Evolutionary conservation across 1,140 invertebrate species (phyloP).

Genomic region (Orchesella cincta): DNA sequence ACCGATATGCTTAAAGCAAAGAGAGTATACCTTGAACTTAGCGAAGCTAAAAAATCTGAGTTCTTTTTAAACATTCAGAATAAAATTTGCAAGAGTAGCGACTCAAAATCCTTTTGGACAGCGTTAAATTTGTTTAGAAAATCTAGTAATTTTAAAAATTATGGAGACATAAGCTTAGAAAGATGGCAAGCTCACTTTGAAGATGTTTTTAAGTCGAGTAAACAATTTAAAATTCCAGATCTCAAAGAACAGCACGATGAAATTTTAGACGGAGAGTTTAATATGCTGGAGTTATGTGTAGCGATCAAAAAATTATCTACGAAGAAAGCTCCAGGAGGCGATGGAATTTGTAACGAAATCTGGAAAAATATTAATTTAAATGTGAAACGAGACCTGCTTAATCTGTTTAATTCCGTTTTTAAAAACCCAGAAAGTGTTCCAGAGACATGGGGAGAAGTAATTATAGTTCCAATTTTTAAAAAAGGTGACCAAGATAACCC

Average conservation of each 20-base stretch:
- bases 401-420: neutral
- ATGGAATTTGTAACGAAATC: constrained; percentile 50
- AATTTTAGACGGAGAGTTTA: constrained; percentile 21
- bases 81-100: neutral
- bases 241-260: no score
- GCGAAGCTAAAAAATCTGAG: neutral
- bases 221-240: neutral
- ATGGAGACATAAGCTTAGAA: neutral
- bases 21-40: neutral
- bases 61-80: neutral
- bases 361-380: constrained; percentile 37
- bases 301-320: constrained; percentile 45
- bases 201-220: no score
- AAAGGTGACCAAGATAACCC: constrained; percentile 46
- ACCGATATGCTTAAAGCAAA: neutral
- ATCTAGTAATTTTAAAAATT: neutral
- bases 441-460: constrained; percentile 36
- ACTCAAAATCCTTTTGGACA: neutral
- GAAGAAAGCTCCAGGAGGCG: constrained; percentile 49
- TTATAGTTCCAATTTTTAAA: constrained; percentile 43
- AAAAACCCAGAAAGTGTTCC: constrained; percentile 7
- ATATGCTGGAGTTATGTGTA: neutral
- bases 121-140: neutral
- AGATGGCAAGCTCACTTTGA: neutral
- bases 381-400: no score